A percentile compares a stretch with the other conserved stretches of the same genome.
Evolutionary conservation across 1,140 invertebrate genomes (phyloP).

Genomic region (Magallana ariakensis): DNA sequence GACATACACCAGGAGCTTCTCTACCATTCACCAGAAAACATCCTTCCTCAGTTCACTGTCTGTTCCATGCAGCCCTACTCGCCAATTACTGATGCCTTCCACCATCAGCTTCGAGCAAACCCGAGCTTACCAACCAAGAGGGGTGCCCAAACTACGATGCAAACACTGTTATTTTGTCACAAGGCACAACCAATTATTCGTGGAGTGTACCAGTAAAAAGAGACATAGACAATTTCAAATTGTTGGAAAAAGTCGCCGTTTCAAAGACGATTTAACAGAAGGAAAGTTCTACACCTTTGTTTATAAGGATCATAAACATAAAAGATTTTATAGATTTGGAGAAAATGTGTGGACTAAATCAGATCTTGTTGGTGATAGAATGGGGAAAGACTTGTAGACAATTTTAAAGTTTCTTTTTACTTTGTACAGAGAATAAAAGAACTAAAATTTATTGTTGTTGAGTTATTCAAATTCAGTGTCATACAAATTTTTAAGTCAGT

Average conservation of each 20-base stretch:
- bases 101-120: not conserved
- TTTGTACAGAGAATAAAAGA: too few species aligned
- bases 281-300: not conserved
- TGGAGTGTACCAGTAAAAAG: constrained; percentile 13
- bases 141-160: not conserved
- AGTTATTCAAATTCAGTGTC: too few species aligned
- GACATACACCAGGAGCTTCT: not conserved
- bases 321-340: constrained; percentile 19
- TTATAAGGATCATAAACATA: constrained; percentile 12
- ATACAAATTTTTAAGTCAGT: too few species aligned
- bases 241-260: constrained; percentile 23
- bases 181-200: not conserved
- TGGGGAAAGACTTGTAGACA: not conserved
- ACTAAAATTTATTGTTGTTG: too few species aligned
- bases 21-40: not conserved
- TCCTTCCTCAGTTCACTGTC: not conserved
- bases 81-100: not conserved
- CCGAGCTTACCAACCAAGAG: constrained; percentile 3
- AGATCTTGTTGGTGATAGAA: constrained; percentile 11
- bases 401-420: too few species aligned
- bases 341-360: not conserved
- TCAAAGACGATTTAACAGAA: constrained; percentile 20
- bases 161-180: constrained; percentile 17
- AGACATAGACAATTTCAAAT: constrained; percentile 31
- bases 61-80: not conserved